A percentile compares a stretch with the other conserved stretches of the same genome.
phyloP scores from a whole-genome alignment of 2,888 invertebrate genomes.

The Leptogaster cylindrica region DNA sequence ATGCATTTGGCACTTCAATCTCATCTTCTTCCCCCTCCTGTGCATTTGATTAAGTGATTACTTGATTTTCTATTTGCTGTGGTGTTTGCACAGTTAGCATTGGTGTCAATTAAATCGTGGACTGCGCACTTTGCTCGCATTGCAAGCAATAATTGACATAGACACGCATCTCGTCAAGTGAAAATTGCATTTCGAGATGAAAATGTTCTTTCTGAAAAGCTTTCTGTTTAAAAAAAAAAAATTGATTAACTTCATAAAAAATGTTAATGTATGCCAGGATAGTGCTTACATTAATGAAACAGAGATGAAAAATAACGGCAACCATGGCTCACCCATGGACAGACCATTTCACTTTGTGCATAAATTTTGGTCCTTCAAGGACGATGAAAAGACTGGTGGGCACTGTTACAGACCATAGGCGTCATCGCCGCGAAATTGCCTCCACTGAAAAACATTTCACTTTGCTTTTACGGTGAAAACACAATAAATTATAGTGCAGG shows the following conservation, averaged over 20 bases:
- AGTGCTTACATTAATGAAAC: conserved; percentile 8
- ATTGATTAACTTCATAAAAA: neutral
- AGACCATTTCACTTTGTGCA: conserved; percentile 10
- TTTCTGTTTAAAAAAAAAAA: neutral
- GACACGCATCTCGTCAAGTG: too few species aligned
- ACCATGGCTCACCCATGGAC: neutral
- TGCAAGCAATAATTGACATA: neutral
- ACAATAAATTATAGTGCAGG: conserved; percentile 7
- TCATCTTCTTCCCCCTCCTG: too few species aligned
- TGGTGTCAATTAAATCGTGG: too few species aligned
- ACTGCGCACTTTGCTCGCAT: neutral
- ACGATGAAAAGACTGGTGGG: too few species aligned
- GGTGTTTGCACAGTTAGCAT: too few species aligned
- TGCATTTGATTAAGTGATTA: too few species aligned
- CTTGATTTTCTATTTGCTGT: too few species aligned
- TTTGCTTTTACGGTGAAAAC: conserved; percentile 9
- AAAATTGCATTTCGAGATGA: conserved; percentile 7
- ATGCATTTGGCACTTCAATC: too few species aligned
- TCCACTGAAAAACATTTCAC: conserved; percentile 6
- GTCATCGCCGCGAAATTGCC: neutral
- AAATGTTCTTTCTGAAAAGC: neutral
- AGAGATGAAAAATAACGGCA: neutral
- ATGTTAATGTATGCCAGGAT: conserved; percentile 11
- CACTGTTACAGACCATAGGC: neutral
- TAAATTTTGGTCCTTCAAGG: conserved; percentile 3